A percentile compares a stretch with the other conserved stretches of the same genome.
Conservation (phyloP, 2,888 invertebrate species). For the Diplazon laetatorius region DNA sequence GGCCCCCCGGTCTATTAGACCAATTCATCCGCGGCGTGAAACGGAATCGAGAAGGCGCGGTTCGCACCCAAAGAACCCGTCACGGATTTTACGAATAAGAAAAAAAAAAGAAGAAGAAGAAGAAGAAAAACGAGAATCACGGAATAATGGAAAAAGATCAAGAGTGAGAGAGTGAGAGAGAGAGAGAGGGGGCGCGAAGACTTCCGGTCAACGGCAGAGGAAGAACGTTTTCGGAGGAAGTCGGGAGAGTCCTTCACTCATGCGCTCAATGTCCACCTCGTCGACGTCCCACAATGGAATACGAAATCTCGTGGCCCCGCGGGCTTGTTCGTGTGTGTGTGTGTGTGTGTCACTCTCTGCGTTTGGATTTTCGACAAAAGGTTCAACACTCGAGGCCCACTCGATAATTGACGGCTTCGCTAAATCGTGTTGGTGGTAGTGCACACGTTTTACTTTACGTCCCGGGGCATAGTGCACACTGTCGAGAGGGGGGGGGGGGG, state of each 20-base stretch:
- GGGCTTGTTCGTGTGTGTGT: slow-evolving; percentile 48
- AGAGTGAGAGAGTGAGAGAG: slow-evolving; percentile 19
- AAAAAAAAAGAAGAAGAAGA: not conserved
- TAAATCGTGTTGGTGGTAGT: slow-evolving; percentile 50
- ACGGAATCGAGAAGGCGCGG: slow-evolving; percentile 57
- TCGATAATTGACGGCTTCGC: slow-evolving; percentile 63
- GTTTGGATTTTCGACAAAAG: slow-evolving; percentile 61
- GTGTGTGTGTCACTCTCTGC: no score
- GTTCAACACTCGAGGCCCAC: slow-evolving; percentile 46
- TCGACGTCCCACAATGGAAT: slow-evolving; percentile 63
- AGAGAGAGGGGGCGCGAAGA: slow-evolving; percentile 52
- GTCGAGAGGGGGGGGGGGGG: slow-evolving; percentile 25
- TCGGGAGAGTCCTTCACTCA: slow-evolving; percentile 59
- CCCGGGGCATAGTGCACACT: slow-evolving; percentile 10
- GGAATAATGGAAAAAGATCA: slow-evolving; percentile 9
- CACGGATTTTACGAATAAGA: slow-evolving; percentile 11
- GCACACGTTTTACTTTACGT: slow-evolving; percentile 52
- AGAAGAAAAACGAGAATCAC: slow-evolving; percentile 9
- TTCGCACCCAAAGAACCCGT: slow-evolving; percentile 23
- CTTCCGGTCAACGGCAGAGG: slow-evolving; percentile 60
- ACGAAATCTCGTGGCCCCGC: slow-evolving; percentile 64
- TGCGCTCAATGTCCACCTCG: slow-evolving; percentile 22
- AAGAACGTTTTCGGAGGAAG: slow-evolving; percentile 66
- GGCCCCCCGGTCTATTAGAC: slow-evolving; percentile 46
- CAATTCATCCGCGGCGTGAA: slow-evolving; percentile 32